Conservation (phyloP, 2,888 invertebrate genomes). For the Rugalucina vietnamica region DNA sequence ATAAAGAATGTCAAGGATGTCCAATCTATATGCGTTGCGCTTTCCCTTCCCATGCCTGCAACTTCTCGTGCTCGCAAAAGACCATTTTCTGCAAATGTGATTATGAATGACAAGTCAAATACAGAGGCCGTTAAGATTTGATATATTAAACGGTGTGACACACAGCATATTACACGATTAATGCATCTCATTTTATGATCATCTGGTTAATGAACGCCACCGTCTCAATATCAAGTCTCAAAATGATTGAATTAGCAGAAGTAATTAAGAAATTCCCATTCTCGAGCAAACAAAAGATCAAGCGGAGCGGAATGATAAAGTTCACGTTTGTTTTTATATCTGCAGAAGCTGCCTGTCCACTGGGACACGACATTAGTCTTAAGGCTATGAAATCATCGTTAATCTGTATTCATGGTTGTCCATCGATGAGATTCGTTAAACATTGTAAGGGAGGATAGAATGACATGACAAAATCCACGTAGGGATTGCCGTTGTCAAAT, state of each 20-base stretch:
- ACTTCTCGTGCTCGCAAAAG: too few relatives aligned
- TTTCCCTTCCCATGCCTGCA: too few relatives aligned
- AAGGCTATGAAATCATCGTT: neutral
- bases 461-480: neutral
- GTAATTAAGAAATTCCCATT: neutral
- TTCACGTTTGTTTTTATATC: conserved; percentile 3
- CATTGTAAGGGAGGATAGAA: neutral
- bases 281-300: neutral
- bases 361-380: neutral
- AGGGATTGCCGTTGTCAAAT: too few relatives aligned
- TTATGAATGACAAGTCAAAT: too few relatives aligned
- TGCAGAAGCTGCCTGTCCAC: neutral
- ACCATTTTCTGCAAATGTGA: too few relatives aligned
- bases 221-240: neutral
- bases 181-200: neutral
- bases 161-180: neutral
- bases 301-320: neutral
- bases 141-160: neutral
- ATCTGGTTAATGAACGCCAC: neutral
- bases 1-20: too few relatives aligned
- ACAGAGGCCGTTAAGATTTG: too few relatives aligned
- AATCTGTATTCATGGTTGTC: neutral
- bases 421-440: neutral
- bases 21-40: too few relatives aligned
- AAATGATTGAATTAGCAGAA: neutral